These are phyloP conservation scores for Salvelinus sp. DNA, from an alignment of 2,113 vertebrate genomes.

Conservation along the genomic window DNA sequence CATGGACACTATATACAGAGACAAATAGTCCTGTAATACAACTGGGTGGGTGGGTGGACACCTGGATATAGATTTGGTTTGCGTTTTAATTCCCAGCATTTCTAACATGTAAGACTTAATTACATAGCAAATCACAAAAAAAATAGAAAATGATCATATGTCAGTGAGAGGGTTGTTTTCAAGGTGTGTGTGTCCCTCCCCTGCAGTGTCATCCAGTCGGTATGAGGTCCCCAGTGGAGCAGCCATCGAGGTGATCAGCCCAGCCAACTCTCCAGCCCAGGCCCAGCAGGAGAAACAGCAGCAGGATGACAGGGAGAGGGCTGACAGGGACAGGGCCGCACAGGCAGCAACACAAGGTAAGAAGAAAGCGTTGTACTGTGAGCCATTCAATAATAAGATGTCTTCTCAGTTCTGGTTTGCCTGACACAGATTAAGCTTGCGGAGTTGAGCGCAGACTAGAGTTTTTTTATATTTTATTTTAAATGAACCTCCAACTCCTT, in stretches of 20 bases:
- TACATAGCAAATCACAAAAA: neutral
- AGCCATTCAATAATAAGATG: too few species aligned
- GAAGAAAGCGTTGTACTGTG: too few species aligned
- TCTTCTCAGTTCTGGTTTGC: too few species aligned
- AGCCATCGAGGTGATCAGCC: conserved; percentile 96
- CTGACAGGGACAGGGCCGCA: conserved; percentile 73
- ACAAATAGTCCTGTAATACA: too few species aligned
- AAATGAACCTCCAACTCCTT: too few species aligned
- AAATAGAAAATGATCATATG: too few species aligned
- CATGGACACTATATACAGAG: neutral
- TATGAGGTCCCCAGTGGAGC: conserved; percentile 85
- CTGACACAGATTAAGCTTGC: too few species aligned
- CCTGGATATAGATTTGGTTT: neutral
- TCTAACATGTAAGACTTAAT: conserved; percentile 34
- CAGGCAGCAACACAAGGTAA: too few species aligned
- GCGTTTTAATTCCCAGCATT: neutral
- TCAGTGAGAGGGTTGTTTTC: neutral
- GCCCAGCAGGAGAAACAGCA: conserved; percentile 79
- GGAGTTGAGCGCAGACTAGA: too few species aligned
- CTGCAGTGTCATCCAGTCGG: conserved; percentile 87
- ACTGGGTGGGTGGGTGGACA: too few species aligned
- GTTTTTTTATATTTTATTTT: too few species aligned
- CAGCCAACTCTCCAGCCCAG: conserved; percentile 88
- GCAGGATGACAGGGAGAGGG: conserved; percentile 73
- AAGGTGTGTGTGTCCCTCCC: conserved; percentile 26